A percentile compares a stretch with the other conserved stretches of the same genome.
These are phyloP conservation scores for Pachydiplax longipennis DNA, from an alignment of 2,888 invertebrate genomes.

Conservation along the genomic window DNA sequence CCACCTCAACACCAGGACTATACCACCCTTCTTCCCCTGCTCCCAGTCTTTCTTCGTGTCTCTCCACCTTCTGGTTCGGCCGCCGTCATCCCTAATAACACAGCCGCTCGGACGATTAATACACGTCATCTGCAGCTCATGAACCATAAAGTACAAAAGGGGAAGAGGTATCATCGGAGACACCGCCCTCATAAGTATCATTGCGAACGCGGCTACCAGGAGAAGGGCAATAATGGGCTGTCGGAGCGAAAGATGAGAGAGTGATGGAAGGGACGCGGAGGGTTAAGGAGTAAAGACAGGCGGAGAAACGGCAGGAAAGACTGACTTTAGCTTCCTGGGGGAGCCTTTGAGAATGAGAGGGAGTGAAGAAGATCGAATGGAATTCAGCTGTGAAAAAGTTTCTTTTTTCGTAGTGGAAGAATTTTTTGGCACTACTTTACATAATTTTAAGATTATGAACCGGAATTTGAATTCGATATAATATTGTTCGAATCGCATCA, in stretches of 20 bases:
- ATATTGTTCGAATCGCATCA: too few relatives aligned
- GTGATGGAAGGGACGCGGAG: background rate
- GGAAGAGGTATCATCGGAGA: background rate
- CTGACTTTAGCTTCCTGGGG: background rate
- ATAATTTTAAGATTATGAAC: too few relatives aligned
- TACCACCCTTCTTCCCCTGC: background rate
- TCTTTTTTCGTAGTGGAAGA: background rate
- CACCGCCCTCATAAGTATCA: background rate
- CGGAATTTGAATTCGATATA: too few relatives aligned
- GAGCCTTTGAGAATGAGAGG: background rate
- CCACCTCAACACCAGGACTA: background rate
- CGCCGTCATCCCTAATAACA: conserved; percentile 1
- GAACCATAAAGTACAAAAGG: conserved; percentile 27
- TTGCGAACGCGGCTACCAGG: background rate
- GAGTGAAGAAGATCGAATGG: background rate
- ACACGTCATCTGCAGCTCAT: background rate
- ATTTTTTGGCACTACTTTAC: too few relatives aligned
- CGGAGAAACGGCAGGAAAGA: background rate
- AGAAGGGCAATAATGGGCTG: background rate
- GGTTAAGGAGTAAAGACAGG: background rate
- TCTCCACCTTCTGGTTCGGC: background rate
- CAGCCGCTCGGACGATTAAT: background rate
- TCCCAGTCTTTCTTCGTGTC: background rate
- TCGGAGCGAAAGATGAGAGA: background rate
- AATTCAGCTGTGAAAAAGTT: background rate